phyloP scores from a whole-genome alignment of 2,888 invertebrate species.

The Horisme vitalbata region DNA sequence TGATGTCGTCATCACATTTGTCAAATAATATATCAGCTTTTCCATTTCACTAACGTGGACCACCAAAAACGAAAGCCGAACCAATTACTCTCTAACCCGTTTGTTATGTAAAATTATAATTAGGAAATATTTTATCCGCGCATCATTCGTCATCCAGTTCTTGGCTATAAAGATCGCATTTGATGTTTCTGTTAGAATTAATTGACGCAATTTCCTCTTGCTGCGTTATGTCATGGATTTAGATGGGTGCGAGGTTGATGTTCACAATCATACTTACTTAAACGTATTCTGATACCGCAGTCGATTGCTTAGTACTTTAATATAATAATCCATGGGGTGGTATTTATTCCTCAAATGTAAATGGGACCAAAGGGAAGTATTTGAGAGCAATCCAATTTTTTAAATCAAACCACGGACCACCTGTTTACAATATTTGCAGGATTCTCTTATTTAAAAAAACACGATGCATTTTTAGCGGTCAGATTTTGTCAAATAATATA shows the following conservation, averaged over 20 bases:
- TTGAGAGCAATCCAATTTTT: no score
- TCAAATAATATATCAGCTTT: constrained; percentile 11
- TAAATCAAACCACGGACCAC: no score
- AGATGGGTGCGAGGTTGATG: background rate
- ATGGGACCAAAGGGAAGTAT: no score
- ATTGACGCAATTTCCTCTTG: constrained; percentile 44
- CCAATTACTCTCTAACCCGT: constrained; percentile 10
- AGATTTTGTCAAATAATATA: constrained; percentile 11
- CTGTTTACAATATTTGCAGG: no score
- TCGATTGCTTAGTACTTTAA: no score
- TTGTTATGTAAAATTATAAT: constrained; percentile 64
- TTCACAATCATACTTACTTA: background rate
- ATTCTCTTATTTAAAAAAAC: no score
- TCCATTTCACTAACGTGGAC: constrained; percentile 6
- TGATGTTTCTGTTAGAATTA: constrained; percentile 35
- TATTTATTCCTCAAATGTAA: no score
- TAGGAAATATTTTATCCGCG: constrained; percentile 45
- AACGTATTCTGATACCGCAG: no score
- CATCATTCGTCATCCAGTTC: constrained; percentile 47
- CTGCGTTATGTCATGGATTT: constrained; percentile 25
- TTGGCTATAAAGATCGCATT: constrained; percentile 41
- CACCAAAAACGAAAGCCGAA: constrained; percentile 14
- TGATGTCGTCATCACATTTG: no score
- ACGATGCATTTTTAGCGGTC: no score
- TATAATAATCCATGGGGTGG: no score